Conservation (phyloP, 1,140 invertebrate genomes). For the Argopecten irradians region DNA sequence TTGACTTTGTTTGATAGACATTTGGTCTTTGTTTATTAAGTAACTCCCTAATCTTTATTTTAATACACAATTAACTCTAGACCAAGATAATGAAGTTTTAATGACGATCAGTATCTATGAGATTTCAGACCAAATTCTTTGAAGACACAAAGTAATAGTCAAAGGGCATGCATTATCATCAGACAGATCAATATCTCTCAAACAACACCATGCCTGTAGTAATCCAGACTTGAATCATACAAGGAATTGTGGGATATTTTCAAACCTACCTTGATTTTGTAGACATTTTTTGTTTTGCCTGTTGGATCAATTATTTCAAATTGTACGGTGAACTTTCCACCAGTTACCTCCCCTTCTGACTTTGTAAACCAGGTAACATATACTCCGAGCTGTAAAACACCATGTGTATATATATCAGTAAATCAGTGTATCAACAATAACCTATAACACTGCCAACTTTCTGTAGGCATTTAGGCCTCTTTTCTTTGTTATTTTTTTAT, state of each 20-base stretch:
- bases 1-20: not conserved
- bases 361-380: conserved; percentile 56
- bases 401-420: not conserved
- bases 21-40: not conserved
- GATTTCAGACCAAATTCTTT: too few relatives aligned
- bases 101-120: too few relatives aligned
- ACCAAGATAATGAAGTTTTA: too few relatives aligned
- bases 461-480: too few relatives aligned
- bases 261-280: conserved; percentile 43
- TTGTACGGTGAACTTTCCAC: conserved; percentile 59
- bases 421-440: not conserved
- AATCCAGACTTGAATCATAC: too few relatives aligned
- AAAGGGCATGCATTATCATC: too few relatives aligned
- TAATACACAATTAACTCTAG: not conserved
- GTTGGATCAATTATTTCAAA: conserved; percentile 57
- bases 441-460: not conserved
- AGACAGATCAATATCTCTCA: too few relatives aligned
- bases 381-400: conserved; percentile 56
- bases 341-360: conserved; percentile 62
- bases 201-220: too few relatives aligned
- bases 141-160: too few relatives aligned
- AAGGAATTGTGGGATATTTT: too few relatives aligned
- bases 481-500: too few relatives aligned
- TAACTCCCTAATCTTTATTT: not conserved
- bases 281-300: conserved; percentile 14